These are phyloP conservation scores for Spongia lamella DNA, from an alignment of 37 sponge, comb jelly and placozoan species.

Conservation along the genomic window DNA sequence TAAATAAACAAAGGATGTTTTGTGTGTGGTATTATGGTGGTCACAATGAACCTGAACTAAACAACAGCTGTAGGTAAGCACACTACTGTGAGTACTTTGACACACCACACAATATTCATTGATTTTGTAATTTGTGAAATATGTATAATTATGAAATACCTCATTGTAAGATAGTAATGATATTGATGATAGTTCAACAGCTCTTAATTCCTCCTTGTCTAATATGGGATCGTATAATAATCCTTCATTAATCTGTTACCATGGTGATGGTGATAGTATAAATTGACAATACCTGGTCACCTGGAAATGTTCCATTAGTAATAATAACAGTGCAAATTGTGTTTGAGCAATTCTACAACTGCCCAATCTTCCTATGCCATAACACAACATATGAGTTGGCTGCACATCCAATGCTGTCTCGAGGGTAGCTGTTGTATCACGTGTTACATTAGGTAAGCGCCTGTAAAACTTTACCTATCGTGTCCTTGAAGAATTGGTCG, in stretches of 20 bases:
- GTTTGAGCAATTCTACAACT: slow-evolving; percentile 26
- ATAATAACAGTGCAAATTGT: slow-evolving; percentile 37
- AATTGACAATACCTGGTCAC: neutral
- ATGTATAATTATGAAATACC: slow-evolving; percentile 1
- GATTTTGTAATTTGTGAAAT: too few relatives aligned
- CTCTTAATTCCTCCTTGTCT: slow-evolving; percentile 24
- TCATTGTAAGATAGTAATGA: slow-evolving; percentile 39
- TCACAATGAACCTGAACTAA: too few relatives aligned
- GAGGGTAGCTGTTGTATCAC: too few relatives aligned
- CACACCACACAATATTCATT: too few relatives aligned
- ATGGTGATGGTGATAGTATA: neutral
- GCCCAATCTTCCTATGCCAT: slow-evolving; percentile 60
- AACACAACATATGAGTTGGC: slow-evolving; percentile 38
- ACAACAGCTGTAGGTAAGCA: too few relatives aligned
- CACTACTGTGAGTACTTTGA: too few relatives aligned
- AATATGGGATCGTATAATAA: slow-evolving; percentile 67
- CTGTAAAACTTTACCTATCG: too few relatives aligned
- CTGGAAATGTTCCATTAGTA: neutral
- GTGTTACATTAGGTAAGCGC: too few relatives aligned
- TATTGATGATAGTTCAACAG: slow-evolving; percentile 21
- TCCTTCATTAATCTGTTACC: neutral
- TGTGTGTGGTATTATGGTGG: too few relatives aligned
- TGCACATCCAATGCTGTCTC: too few relatives aligned
- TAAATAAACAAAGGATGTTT: too few relatives aligned
- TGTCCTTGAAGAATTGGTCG: too few relatives aligned